These are phyloP conservation scores for Temnothorax ravouxi DNA, from an alignment of 2,888 invertebrate genomes.

Conservation along the genomic window DNA sequence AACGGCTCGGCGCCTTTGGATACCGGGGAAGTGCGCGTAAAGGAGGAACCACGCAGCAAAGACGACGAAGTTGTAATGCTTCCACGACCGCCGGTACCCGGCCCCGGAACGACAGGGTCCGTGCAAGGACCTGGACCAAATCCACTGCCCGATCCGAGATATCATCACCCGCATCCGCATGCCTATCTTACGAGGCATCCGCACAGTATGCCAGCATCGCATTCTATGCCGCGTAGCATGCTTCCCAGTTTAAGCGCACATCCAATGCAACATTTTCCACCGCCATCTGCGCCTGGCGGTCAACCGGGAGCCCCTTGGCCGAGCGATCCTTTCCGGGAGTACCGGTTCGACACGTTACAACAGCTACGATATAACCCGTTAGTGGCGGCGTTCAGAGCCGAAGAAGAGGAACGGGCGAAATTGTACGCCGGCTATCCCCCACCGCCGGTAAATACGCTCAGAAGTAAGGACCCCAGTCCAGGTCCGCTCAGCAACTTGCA, in stretches of 20 bases:
- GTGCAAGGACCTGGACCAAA: constrained; percentile 85
- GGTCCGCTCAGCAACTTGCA: constrained; percentile 87
- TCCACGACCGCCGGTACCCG: constrained; percentile 79
- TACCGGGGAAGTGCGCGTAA: constrained; percentile 88
- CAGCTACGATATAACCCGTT: constrained; percentile 92
- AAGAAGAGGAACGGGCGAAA: constrained; percentile 92
- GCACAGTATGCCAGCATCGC: constrained; percentile 87
- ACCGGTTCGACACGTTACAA: constrained; percentile 90
- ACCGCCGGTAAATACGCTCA: constrained; percentile 87
- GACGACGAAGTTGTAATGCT: constrained; percentile 87
- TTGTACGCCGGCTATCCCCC: constrained; percentile 90
- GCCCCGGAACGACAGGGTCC: constrained; percentile 69
- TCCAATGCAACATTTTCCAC: constrained; percentile 86
- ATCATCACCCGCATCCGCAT: constrained; percentile 88
- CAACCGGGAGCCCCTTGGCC: constrained; percentile 89
- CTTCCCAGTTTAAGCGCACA: constrained; percentile 87
- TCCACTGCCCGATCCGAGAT: constrained; percentile 87
- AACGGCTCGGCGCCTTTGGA: constrained; percentile 87
- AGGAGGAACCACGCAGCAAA: constrained; percentile 89
- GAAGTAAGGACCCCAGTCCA: constrained; percentile 87
- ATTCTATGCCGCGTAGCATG: constrained; percentile 87
- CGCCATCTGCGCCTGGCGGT: constrained; percentile 86
- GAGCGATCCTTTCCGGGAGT: constrained; percentile 91
- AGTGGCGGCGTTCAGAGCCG: constrained; percentile 91
- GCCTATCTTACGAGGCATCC: constrained; percentile 84